A percentile compares a stretch with the other conserved stretches of the same genome.
Evolutionary conservation across 2,888 invertebrate species (phyloP).

Genomic region (Neuroscelio doddi): DNA sequence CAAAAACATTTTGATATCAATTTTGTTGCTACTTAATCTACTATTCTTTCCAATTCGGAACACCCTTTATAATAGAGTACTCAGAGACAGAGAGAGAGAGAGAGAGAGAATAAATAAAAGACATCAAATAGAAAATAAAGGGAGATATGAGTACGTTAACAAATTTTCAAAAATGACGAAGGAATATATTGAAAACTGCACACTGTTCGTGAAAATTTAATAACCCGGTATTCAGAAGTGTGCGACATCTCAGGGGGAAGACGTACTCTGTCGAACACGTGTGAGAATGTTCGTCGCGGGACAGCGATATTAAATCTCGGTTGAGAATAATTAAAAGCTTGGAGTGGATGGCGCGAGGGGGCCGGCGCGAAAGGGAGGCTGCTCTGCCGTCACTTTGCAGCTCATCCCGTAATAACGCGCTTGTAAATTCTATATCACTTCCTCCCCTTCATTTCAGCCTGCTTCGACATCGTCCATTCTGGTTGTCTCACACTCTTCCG

Average conservation of each 20-base stretch:
- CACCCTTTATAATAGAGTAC: no score
- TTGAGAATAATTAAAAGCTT: slow-evolving; percentile 62
- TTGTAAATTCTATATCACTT: slow-evolving; percentile 53
- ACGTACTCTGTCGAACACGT: slow-evolving; percentile 55
- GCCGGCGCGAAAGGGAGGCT: slow-evolving; percentile 30
- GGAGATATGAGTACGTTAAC: slow-evolving; percentile 8
- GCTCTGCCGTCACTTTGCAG: slow-evolving; percentile 48
- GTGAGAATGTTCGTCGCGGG: slow-evolving; percentile 56
- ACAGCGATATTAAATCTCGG: slow-evolving; percentile 62
- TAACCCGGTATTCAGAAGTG: slow-evolving; percentile 55
- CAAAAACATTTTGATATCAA: no score
- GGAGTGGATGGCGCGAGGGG: slow-evolving; percentile 34
- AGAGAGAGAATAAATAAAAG: no score
- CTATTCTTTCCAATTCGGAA: no score
- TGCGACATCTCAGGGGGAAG: slow-evolving; percentile 49
- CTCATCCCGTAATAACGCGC: slow-evolving; percentile 55
- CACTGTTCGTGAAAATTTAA: slow-evolving; percentile 63
- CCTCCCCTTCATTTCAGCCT: slow-evolving; percentile 16
- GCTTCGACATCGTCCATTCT: slow-evolving; percentile 42
- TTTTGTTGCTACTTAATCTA: no score
- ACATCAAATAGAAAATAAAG: no score
- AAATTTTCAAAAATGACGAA: slow-evolving; percentile 32
- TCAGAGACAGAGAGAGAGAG: no score
- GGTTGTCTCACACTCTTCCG: slow-evolving; percentile 2
- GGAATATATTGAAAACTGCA: slow-evolving; percentile 64